Evolutionary conservation across 2,888 invertebrate species (phyloP), one percentile per base, ranked within the genome.

Genomic region (Heliothis peltigera): DNA sequence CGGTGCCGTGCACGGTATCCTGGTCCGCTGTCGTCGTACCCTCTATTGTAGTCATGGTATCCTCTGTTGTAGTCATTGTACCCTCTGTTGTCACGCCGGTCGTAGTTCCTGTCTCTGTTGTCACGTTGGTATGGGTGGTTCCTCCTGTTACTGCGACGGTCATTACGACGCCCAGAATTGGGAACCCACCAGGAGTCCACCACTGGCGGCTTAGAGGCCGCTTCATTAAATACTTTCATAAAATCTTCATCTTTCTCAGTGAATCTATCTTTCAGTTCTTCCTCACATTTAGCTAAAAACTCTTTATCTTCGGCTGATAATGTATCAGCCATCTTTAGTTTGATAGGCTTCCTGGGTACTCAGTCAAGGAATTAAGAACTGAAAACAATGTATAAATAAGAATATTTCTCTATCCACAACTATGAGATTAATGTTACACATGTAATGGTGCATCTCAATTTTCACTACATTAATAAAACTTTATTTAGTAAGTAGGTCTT

Each of bases 231-330:
- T 1, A 92, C 90, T 81, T 90, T 92, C 92, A 96, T 95, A 82
- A 96, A 97, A 56, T 96, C 96, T 49, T 91, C 91, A 89, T 97
- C 97, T 7, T 95, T 93, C 35, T 96, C 96, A 42, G 97, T 96
- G 78, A 92, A 96, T 70, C 97, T 95, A 65, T 95, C 89, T 75
- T 95, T 94, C 53, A 97, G 95, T 83, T 96, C 96, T 65, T 95
- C 95, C 80, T 97, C 96, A 83, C 96, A 96, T 83, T 95, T 93
- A 5, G 93, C 94, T 56, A 97, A 82, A 78, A 97, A 96, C 49
- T 95, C 95, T 56, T 94, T 86, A 73, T 97, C 96, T 77, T 96
- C 95, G 19, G 92, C 92, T 12, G 96, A 96, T 35, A 96, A 84
- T 58, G 76, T 75, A 52, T 88, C 87, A 52, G 90, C 72, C 91